These are phyloP conservation scores for Amazona guildingii DNA, from an alignment of 2,113 vertebrate genomes.

Conservation along the genomic window DNA sequence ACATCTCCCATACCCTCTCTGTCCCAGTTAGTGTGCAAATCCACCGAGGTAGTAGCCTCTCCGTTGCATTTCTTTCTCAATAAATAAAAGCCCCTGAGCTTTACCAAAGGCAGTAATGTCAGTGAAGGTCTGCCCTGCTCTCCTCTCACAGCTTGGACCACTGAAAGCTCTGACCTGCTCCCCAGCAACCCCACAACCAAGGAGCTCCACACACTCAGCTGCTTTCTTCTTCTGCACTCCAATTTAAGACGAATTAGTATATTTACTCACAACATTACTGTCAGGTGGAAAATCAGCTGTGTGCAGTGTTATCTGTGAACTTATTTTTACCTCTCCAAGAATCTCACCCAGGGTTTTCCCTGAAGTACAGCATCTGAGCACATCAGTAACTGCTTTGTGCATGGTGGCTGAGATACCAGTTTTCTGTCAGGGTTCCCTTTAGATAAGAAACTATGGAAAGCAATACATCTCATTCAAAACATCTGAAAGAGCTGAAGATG, in stretches of 20 bases:
- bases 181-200: neutral
- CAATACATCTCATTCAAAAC: constrained; percentile 44
- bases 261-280: neutral
- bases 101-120: neutral
- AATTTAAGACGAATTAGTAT: neutral
- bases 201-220: neutral
- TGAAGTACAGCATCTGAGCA: neutral
- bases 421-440: neutral
- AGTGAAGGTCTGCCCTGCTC: neutral
- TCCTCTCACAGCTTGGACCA: neutral
- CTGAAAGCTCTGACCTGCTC: neutral
- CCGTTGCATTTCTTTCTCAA: rapidly evolving
- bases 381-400: neutral
- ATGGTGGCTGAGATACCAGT: neutral
- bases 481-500: constrained; percentile 35
- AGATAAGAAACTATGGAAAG: neutral
- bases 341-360: neutral
- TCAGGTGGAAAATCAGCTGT: neutral
- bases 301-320: neutral
- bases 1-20: neutral
- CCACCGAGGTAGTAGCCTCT: neutral
- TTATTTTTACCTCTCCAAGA: neutral
- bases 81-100: neutral
- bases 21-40: neutral
- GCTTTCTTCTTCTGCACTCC: neutral